These are phyloP conservation scores for Liolophura sinensis DNA, from an alignment of 1,140 invertebrate genomes.

Conservation along the genomic window DNA sequence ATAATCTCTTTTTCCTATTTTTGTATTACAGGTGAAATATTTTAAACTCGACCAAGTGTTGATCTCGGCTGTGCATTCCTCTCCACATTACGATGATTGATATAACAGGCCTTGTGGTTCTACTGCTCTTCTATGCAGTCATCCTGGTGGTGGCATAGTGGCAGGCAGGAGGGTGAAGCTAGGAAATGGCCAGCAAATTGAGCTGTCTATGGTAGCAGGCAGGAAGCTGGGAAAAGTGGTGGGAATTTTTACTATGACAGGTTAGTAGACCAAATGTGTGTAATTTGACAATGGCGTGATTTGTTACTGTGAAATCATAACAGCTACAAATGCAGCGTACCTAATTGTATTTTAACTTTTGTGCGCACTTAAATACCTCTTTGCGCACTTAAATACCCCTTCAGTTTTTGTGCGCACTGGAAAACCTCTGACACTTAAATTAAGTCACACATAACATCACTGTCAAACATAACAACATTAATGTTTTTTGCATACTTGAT, in stretches of 20 bases:
- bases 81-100: slow-evolving; percentile 2
- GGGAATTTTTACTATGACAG: slow-evolving; percentile 55
- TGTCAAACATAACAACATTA: neutral
- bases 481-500: neutral
- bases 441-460: neutral
- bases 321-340: too few relatives aligned
- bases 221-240: slow-evolving; percentile 45
- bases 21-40: too few relatives aligned
- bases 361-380: too few relatives aligned
- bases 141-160: slow-evolving; percentile 32
- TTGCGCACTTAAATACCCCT: too few relatives aligned
- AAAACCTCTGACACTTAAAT: neutral
- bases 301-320: too few relatives aligned
- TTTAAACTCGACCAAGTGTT: too few relatives aligned
- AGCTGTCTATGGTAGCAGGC: slow-evolving; percentile 46
- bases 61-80: neutral
- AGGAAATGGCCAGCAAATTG: slow-evolving; percentile 16
- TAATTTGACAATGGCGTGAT: neutral
- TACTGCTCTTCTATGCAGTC: slow-evolving; percentile 31
- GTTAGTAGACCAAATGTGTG: slow-evolving; percentile 20
- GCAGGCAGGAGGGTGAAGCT: slow-evolving; percentile 27
- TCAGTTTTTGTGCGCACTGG: too few relatives aligned
- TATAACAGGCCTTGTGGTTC: slow-evolving; percentile 27
- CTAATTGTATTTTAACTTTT: too few relatives aligned
- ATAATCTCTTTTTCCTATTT: too few relatives aligned